Base-by-base conservation (phyloP, 2,113 vertebrate genomes). In the Hemicordylus capensis region DNA sequence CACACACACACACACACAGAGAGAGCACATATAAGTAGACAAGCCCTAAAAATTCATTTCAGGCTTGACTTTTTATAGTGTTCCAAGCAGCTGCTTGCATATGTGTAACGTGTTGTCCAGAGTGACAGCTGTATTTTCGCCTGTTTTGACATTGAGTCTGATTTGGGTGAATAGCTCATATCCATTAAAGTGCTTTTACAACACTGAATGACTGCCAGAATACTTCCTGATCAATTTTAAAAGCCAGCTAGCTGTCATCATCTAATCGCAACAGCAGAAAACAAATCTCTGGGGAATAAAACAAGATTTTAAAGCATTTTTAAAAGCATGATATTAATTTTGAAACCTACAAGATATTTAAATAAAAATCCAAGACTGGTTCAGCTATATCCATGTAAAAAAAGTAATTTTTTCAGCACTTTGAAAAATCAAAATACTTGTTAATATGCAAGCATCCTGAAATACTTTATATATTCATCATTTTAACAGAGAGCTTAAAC, bases 201-300 rank as follows among this genome's bases (percentile, higher is more conserved):
- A 97, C 97, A 97, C 96, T 96, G 96, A 97, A 95, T 96, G 96
- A 95, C 97, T 97, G 97, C 96, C 94, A 97, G 97, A 96, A 96
- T 96, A 97, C 97, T 96, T 97, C 95, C 97, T 98, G 97, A 97
- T 98, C 97, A 97, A 98, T 97, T 97, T 96, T 96, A 97, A 96
- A 95, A 97, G 97, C 96, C 97, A 97, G 97, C 96, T 96, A 97
- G 95, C 97, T 98, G 97, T 97, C 96, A 97, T 96, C 96, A 95
- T 96, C 94, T 96, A 96, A 97, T 96, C 94, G 95, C 95, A 97
- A 97, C 95, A 97, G 96, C 95, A 77, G 96, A 97, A 97, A 96
- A 96, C 96, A 96, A 96, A 96, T 97, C 96, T 97, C 96, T 93
- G 93, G 95, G 96, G 96, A 96, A 96, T 96, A 96, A 96, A 96